Percentiles rank a stretch among this genome's conserved stretches.
phyloP scores from a whole-genome alignment of 2,113 vertebrate genomes.

The Stigmatopora nigra region DNA sequence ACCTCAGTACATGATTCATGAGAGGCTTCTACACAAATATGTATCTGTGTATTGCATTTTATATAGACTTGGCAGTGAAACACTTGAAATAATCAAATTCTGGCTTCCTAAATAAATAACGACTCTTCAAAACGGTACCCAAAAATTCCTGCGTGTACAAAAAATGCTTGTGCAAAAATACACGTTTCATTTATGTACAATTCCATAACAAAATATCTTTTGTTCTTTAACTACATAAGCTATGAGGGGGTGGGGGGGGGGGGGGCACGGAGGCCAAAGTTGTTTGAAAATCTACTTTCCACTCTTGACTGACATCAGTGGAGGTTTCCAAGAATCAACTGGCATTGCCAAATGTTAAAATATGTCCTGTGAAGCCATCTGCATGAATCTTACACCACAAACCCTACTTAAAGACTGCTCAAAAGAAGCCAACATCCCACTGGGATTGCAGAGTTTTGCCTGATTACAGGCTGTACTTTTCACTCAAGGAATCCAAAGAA shows the following conservation, averaged over 20 bases:
- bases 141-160: conserved; percentile 85
- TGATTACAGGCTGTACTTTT: conserved; percentile 52
- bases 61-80: conserved; percentile 99
- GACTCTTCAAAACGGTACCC: conserved; percentile 86
- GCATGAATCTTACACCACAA: conserved; percentile 51
- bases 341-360: conserved; percentile 67
- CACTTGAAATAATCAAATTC: conserved; percentile 92
- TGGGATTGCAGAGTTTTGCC: conserved; percentile 34
- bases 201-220: conserved; percentile 98
- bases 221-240: conserved; percentile 81
- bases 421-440: conserved; percentile 27
- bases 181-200: conserved; percentile 99
- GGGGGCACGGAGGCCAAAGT: conserved; percentile 27
- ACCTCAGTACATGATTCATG: conserved; percentile 59
- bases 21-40: conserved; percentile 68
- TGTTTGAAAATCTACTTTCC: conserved; percentile 62
- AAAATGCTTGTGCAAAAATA: conserved; percentile 99
- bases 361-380: conserved; percentile 53
- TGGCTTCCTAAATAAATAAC: conserved; percentile 95
- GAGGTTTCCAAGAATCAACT: conserved; percentile 77
- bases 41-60: conserved; percentile 71
- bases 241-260: conserved; percentile 43
- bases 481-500: conserved; percentile 35
- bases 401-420: conserved; percentile 23
- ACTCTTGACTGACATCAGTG: conserved; percentile 66